Percentiles rank a stretch among this genome's conserved stretches.
These are phyloP conservation scores for Caenorhabditis uteleia DNA, from an alignment of 2,888 invertebrate genomes.

Conservation along the genomic window DNA sequence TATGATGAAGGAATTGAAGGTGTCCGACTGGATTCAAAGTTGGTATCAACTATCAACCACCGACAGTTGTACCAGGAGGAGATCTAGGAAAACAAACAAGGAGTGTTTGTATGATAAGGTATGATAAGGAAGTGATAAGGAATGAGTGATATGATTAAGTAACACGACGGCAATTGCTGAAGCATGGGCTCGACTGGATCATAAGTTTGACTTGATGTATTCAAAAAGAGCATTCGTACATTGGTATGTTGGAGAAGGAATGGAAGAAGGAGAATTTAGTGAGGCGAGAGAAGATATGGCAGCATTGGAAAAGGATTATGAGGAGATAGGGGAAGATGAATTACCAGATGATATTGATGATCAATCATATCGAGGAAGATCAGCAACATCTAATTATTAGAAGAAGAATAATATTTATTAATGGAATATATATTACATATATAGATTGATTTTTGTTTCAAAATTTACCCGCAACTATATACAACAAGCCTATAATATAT, in stretches of 20 bases:
- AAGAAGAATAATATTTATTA: too few relatives aligned
- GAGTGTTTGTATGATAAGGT: conserved; percentile 52
- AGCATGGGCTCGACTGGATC: conserved; percentile 82
- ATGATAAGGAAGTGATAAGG: too few relatives aligned
- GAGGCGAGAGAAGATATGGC: conserved; percentile 66
- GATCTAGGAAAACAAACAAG: conserved; percentile 76
- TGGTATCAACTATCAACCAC: conserved; percentile 73
- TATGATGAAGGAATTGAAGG: conserved; percentile 67
- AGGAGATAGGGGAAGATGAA: conserved; percentile 54
- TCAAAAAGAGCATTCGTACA: conserved; percentile 54
- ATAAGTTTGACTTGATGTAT: conserved; percentile 74
- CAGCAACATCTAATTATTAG: conserved; percentile 18
- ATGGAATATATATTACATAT: too few relatives aligned
- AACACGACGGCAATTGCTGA: conserved; percentile 87
- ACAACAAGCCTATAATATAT: too few relatives aligned
- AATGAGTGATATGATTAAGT: conserved; percentile 24
- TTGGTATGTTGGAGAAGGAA: conserved; percentile 60
- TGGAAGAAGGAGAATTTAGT: conserved; percentile 68
- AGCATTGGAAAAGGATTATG: conserved; percentile 58
- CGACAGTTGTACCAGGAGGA: conserved; percentile 88
- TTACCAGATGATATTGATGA: conserved; percentile 45
- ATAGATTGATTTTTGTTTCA: too few relatives aligned
- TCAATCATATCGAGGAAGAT: conserved; percentile 34
- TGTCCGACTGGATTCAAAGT: conserved; percentile 81
- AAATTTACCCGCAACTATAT: too few relatives aligned